Evolutionary conservation across 92 coral and sea anemone species (phyloP).

Genomic region (Actinostola sp.): DNA sequence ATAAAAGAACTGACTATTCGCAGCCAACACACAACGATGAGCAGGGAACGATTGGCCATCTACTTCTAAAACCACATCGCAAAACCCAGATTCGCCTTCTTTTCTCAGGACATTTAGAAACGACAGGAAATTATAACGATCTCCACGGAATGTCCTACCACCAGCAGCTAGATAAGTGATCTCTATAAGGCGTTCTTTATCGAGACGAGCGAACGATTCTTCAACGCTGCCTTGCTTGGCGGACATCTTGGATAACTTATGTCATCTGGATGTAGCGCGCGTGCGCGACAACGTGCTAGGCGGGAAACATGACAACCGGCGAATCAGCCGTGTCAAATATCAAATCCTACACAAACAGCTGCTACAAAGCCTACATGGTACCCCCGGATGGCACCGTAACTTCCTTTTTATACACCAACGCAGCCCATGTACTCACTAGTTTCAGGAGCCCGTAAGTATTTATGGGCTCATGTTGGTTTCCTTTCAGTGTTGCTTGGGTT

Average conservation of each 20-base stretch:
- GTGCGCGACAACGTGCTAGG: slow-evolving; percentile 24
- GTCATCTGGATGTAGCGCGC: slow-evolving; percentile 4
- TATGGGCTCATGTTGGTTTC: too few species aligned
- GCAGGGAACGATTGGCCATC: slow-evolving; percentile 69
- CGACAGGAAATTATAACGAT: slow-evolving; percentile 34
- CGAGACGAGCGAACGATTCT: slow-evolving; percentile 60
- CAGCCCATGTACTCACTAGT: too few species aligned
- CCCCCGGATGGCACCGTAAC: too few species aligned
- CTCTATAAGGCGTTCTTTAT: slow-evolving; percentile 64
- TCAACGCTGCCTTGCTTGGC: slow-evolving; percentile 15
- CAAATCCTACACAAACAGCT: too few species aligned
- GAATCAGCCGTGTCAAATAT: not conserved
- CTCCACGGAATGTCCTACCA: slow-evolving; percentile 63
- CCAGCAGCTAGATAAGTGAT: slow-evolving; percentile 36
- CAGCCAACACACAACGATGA: slow-evolving; percentile 83
- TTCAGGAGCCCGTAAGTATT: too few species aligned
- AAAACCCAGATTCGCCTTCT: slow-evolving; percentile 83
- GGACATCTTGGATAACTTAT: slow-evolving; percentile 10
- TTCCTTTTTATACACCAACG: too few species aligned
- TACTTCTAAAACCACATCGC: slow-evolving; percentile 74
- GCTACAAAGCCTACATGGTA: too few species aligned
- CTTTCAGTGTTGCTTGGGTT: too few species aligned
- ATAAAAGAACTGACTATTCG: slow-evolving; percentile 84
- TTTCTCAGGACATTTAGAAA: slow-evolving; percentile 66
- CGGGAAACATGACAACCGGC: slow-evolving; percentile 22